Evolutionary conservation across 2,113 vertebrate genomes (phyloP), one percentile per base, ranked within the genome.

Genomic region (Mormoops blainvillei): DNA sequence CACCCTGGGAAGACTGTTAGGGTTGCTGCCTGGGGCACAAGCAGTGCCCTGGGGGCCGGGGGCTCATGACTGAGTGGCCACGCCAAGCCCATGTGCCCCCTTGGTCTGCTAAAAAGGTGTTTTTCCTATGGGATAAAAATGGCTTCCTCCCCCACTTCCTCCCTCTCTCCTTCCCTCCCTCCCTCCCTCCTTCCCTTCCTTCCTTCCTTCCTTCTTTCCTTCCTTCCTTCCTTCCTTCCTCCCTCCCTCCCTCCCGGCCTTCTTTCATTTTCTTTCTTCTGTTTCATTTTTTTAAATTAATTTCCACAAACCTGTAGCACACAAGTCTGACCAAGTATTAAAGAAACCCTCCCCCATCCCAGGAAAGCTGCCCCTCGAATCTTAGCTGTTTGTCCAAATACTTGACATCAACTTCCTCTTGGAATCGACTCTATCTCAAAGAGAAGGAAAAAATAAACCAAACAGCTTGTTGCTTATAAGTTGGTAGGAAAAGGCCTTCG

Each of bases 371-470:
- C 28, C 54, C n/a, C 74, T 93, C 12, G n/a, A 73, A 50, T 87
- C 93, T 95, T 28, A 94, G 96, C 80, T 91, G 83, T 89, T 70
- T 95, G 71, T 94, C 77, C 94, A 96, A 96, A 95, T 48, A 63
- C 58, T 94, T 97, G 89, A 97, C 95, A 90, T 94, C 89, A 84
- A 16, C 87, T 97, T 98, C 97, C 95, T 97, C 54, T 91, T 90
- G 87, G 93, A 87, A 93, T 68, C 36, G 71, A 36, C 52, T 91
- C 81, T 91, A 88, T 96, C 96, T 94, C 87, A 76, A 95, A 74
- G 93, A 96, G 56, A 87, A 97, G 91, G 94, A 96, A 96, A 96
- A 97, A 97, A 97, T 97, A 97, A 97, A 94, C 89, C 83, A 61
- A 80, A 78, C 26, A 68, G 73, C 89, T 77, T 89, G 24, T 91